These are phyloP conservation scores for Colletes gigas DNA, from an alignment of 1,140 invertebrate species.

Conservation along the genomic window DNA sequence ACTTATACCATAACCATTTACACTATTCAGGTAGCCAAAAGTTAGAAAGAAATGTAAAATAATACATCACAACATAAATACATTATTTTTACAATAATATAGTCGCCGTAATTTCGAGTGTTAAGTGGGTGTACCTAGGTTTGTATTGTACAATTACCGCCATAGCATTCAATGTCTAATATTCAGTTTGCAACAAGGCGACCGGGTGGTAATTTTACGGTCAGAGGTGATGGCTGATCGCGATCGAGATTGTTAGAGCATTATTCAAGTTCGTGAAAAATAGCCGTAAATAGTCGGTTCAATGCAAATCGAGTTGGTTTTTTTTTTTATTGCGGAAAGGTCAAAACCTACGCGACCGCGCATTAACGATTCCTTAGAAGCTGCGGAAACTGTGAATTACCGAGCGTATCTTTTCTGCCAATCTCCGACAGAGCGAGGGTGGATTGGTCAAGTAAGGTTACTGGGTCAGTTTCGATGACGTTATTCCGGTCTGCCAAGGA, in stretches of 20 bases:
- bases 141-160: too few species aligned
- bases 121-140: too few species aligned
- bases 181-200: neutral
- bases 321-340: conserved; percentile 9
- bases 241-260: neutral
- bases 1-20: too few species aligned
- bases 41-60: too few species aligned
- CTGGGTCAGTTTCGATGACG: conserved; percentile 75
- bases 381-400: conserved; percentile 44
- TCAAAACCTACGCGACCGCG: neutral
- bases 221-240: neutral
- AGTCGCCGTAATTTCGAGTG: too few species aligned
- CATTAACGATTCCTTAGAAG: conserved; percentile 27
- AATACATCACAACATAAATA: too few species aligned
- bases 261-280: conserved; percentile 7
- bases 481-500: conserved; percentile 66
- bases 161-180: neutral
- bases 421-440: conserved; percentile 50
- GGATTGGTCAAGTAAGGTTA: conserved; percentile 76
- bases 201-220: neutral
- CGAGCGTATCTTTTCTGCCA: conserved; percentile 42
- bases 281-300: neutral
- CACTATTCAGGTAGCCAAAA: too few species aligned
- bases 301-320: too few species aligned
- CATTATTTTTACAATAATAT: too few species aligned